Base-by-base conservation (phyloP, 2,888 invertebrate species). In the Drosophila multiciliata region DNA sequence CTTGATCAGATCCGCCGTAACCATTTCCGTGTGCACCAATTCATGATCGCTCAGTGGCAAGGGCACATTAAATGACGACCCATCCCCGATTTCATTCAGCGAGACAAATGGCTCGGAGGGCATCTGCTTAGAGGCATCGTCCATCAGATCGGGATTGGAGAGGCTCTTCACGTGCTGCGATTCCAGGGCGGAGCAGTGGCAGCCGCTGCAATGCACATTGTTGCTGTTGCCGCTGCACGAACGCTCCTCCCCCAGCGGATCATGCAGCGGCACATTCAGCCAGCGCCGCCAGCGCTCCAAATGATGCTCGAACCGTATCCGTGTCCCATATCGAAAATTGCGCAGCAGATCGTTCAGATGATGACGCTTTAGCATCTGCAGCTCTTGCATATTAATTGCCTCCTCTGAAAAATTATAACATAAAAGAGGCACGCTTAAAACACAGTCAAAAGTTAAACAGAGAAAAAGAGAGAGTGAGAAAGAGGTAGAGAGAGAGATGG, bases 251-350 rank as follows among this genome's bases (percentile, higher is more conserved):
- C 20, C 53, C 3, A 62, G 20, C 1, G 33, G 15, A 8, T 76
- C 75, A 64, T 73, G 82, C 12, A 92, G 67, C 0, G 92, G 91
- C 26, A 87, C 77, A 48, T 91, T 86, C 9, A 90, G 73, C 75
- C 83, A 78, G 35, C 87, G 88, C 0, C 92, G 91, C 91, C 91
- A 91, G 2, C 80, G 87, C 29, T 89, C 88, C 60, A 91, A 69
- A 59, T 92, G 71, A 70, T 91, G 81, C 49, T 92, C 91, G 38
- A 92, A 92, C 15, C 92, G 91, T 53, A 91, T 91, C 15, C 87
- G 81, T 0, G 89, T 87, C 3, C 91, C 92, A 26, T 87, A 84
- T 17, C 88, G 80, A 52, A 86, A 87, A 36, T 90, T 80, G 3
- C 80, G 73, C 45, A 91, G 67, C 17, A 92, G 67, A 23, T 78